These are phyloP conservation scores for Colostygia pectinataria DNA, from an alignment of 2,888 invertebrate species.

Conservation along the genomic window DNA sequence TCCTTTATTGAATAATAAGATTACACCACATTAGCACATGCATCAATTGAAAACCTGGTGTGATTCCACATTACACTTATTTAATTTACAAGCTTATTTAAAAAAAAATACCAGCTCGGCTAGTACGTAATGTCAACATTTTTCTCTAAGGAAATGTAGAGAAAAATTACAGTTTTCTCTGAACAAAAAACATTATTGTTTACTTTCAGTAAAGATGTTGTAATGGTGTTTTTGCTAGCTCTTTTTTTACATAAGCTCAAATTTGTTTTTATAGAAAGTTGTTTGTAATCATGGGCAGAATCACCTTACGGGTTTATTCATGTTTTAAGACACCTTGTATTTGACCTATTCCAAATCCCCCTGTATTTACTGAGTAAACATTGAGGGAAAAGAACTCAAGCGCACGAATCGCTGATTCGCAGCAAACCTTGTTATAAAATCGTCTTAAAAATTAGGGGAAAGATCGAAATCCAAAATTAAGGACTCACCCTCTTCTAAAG, in stretches of 20 bases:
- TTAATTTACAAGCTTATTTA: neutral
- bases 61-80: neutral
- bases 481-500: constrained; percentile 5
- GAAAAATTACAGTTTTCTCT: too few species aligned
- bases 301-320: too few species aligned
- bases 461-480: constrained; percentile 4
- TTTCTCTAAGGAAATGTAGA: too few species aligned
- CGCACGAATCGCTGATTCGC: constrained; percentile 12
- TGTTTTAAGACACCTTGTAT: too few species aligned
- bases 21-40: neutral
- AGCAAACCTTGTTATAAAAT: constrained; percentile 2
- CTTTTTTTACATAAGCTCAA: too few species aligned
- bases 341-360: neutral
- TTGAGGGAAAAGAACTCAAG: constrained; percentile 1
- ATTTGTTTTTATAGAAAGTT: too few species aligned
- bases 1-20: neutral
- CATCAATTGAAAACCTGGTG: neutral
- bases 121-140: too few species aligned
- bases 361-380: constrained; percentile 1
- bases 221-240: too few species aligned
- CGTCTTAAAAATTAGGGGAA: constrained; percentile 3
- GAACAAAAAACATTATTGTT: too few species aligned
- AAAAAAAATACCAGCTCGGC: too few species aligned
- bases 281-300: too few species aligned
- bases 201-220: too few species aligned